Evolutionary conservation across 2,113 vertebrate genomes (phyloP).

Genomic region (Anseranas semipalmata): DNA sequence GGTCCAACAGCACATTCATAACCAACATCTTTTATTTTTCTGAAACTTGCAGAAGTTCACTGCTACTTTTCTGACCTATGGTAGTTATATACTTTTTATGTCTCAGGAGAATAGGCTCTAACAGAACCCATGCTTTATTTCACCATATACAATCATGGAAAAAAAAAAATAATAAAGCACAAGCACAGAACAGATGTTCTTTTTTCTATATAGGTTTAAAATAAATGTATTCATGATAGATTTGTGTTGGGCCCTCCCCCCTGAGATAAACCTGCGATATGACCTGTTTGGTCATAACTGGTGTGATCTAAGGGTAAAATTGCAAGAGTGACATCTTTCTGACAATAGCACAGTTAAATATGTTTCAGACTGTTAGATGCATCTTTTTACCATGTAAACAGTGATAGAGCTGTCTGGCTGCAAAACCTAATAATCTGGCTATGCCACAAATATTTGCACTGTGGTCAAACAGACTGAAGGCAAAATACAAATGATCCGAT

Average conservation of each 20-base stretch:
- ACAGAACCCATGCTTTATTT: background rate
- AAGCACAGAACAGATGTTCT: conserved; percentile 8
- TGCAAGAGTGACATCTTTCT: background rate
- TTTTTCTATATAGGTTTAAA: conserved; percentile 20
- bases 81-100: background rate
- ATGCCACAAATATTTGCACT: background rate
- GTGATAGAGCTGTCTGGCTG: background rate
- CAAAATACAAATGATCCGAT: background rate
- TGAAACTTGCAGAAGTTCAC: background rate
- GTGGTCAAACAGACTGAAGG: background rate
- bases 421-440: background rate
- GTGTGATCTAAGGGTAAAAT: background rate
- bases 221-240: background rate
- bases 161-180: background rate
- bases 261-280: background rate
- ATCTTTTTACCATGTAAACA: background rate
- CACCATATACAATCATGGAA: background rate
- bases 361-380: background rate
- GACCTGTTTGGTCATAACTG: background rate
- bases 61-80: background rate
- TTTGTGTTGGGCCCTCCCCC: conserved; percentile 1
- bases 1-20: background rate
- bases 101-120: background rate
- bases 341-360: background rate
- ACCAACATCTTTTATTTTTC: background rate